Evolutionary conservation across 2,888 invertebrate genomes (phyloP), one percentile per base, ranked within the genome.

Genomic region (Diarsia rubi): DNA sequence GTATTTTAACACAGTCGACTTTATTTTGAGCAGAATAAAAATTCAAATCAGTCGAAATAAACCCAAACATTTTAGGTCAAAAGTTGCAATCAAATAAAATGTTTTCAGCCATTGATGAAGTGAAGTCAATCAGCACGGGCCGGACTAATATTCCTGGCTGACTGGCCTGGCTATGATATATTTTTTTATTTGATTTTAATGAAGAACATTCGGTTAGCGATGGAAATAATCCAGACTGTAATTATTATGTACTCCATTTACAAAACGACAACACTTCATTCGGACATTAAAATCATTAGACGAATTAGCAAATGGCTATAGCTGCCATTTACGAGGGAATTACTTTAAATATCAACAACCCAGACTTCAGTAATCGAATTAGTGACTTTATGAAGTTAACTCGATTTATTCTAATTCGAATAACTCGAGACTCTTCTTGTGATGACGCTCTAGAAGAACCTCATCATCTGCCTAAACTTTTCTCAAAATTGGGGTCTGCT

Each of bases 51-150:
- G 9, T 19, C 12, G 2, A 59, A 74, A 19, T 49, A 67, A 27
- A 27, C 4, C 21, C 21, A 37, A 52, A 81, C 59, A 59, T 68
- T 59, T 64, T 63, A 67, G 47, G n/a, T 68, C 9, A 52, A 75
- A 27, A 6, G 31, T 67, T 74, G 45, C 27, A 24, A 16, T 49
- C 11, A 59, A 75, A 67, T 59, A 73, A 73, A 80, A 62, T 60
- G 3, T 65, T 62, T 75, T 59, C 31, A 27, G 27, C 24, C 24
- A 31, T 64, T 47, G 31, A 75, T 78, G 75, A 78, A 78, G 44
- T 64, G 52, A 73, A 81, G 78, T 66, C 78, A 78, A 81, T 75
- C 81, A 68, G 31, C 59, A 64, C 42, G 59, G 45, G 3, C 21
- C 5, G 16, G 44, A 42, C 21, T 62, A 21, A 59, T 27, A 66